Evolutionary conservation across 2,888 invertebrate genomes (phyloP).

Genomic region (Drepanosiphum platanoidis): DNA sequence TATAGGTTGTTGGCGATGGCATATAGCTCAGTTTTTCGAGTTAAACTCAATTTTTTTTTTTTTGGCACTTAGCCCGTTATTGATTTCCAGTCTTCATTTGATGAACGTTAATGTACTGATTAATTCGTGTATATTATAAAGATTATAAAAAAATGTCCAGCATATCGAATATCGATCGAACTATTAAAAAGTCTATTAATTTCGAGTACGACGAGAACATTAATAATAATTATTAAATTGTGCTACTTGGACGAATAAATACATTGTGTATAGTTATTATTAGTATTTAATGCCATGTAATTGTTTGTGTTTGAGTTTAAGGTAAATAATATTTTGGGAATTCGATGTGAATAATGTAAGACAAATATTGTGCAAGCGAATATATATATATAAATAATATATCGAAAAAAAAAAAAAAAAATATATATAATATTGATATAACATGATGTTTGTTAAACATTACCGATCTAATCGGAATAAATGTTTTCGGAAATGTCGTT

Average conservation of each 20-base stretch:
- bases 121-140: no score
- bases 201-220: background rate
- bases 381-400: background rate
- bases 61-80: no score
- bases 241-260: conserved; percentile 22
- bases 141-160: no score
- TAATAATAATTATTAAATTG: background rate
- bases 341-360: background rate
- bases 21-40: no score
- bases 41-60: no score
- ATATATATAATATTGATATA: no score
- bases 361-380: background rate
- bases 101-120: no score
- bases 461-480: background rate
- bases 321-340: background rate
- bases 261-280: conserved; percentile 17
- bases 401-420: no score
- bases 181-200: background rate
- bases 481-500: background rate
- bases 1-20: no score
- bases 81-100: no score
- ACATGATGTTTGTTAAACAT: background rate
- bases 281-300: background rate
- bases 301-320: background rate
- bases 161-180: no score